These are phyloP conservation scores for Habroteleia sp. DNA, from an alignment of 2,888 invertebrate genomes.

Conservation along the genomic window DNA sequence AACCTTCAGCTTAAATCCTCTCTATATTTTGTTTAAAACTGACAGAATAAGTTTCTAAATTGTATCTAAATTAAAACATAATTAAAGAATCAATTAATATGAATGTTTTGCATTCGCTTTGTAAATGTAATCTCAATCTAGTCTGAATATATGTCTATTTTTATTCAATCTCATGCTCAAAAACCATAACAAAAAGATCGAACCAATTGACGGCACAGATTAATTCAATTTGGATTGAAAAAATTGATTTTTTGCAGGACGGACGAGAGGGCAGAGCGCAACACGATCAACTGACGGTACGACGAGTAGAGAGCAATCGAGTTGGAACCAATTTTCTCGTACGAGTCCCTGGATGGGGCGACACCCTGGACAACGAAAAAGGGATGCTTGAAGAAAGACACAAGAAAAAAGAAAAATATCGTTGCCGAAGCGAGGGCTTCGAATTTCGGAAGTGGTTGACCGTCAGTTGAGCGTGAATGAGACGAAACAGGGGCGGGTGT, in stretches of 20 bases:
- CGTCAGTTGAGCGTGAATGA: conserved; percentile 64
- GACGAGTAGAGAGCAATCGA: conserved; percentile 66
- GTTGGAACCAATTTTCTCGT: conserved; percentile 53
- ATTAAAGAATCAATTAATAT: too few relatives aligned
- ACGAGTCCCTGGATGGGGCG: conserved; percentile 47
- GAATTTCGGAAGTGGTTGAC: conserved; percentile 64
- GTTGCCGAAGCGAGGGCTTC: conserved; percentile 63
- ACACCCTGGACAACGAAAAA: conserved; percentile 61
- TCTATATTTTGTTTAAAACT: too few relatives aligned
- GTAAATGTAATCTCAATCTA: too few relatives aligned
- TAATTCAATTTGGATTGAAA: conserved; percentile 35
- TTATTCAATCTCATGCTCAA: too few relatives aligned
- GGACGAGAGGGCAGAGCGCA: conserved; percentile 80
- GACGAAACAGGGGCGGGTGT: conserved; percentile 25
- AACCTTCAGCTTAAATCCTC: too few relatives aligned
- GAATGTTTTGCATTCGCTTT: too few relatives aligned
- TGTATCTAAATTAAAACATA: too few relatives aligned
- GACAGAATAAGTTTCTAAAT: too few relatives aligned
- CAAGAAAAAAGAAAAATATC: conserved; percentile 61
- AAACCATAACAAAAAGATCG: too few relatives aligned
- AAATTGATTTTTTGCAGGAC: conserved; percentile 70
- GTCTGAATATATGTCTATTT: too few relatives aligned
- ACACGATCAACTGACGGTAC: conserved; percentile 79
- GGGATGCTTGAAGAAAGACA: conserved; percentile 55
- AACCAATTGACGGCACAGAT: too few relatives aligned